These are phyloP conservation scores for Dendropsophus ebraccatus DNA, from an alignment of 2,113 vertebrate genomes.

Conservation along the genomic window DNA sequence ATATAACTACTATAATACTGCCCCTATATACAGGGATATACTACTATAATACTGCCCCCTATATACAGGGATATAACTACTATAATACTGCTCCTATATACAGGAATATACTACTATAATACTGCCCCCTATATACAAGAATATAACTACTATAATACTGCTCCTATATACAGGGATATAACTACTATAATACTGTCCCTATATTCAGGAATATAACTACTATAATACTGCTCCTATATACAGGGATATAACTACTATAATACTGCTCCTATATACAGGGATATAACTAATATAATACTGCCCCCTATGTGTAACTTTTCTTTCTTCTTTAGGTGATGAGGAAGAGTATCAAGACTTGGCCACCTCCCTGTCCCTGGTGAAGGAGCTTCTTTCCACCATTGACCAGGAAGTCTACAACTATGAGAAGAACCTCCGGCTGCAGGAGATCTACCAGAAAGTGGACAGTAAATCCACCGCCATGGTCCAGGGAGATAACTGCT, in stretches of 20 bases:
- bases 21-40: neutral
- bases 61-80: neutral
- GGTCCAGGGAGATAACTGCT: conserved; percentile 73
- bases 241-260: no score
- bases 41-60: conserved; percentile 4
- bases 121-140: neutral
- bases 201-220: neutral
- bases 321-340: conserved; percentile 73
- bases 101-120: neutral
- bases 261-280: no score
- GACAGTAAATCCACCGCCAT: conserved; percentile 77
- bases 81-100: neutral
- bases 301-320: no score
- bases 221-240: neutral
- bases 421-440: conserved; percentile 81
- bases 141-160: conserved; percentile 4
- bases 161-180: neutral
- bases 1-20: conserved; percentile 12
- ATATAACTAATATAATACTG: no score
- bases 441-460: conserved; percentile 83
- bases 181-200: neutral
- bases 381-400: conserved; percentile 82
- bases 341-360: conserved; percentile 77
- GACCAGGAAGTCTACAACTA: conserved; percentile 86
- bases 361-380: conserved; percentile 73